Base-by-base conservation (phyloP, 2,888 invertebrate species). In the Lottia scabra region DNA sequence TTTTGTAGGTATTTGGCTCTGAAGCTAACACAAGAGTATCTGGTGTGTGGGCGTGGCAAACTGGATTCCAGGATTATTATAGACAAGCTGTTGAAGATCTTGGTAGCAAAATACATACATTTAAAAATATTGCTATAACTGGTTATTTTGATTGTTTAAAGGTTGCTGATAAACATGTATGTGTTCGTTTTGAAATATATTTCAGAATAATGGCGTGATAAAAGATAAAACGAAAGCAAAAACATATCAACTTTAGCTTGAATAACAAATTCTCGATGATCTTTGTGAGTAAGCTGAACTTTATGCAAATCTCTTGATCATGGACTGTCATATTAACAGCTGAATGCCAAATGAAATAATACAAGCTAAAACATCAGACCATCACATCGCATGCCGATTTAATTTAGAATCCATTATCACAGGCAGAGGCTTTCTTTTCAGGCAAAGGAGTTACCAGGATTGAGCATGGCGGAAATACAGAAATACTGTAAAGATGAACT, bases 1-100 rank as follows among this genome's bases (percentile, higher is more conserved):
- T 12, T 19, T 56, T 56, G 23, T n/a, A 56, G 56, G 56, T 56
- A 6, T 56, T 56, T 56, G 56, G 56, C 8, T n/a, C 56, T 56
- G 12, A n/a, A 56, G 19, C 56, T 13, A 19, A 8, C 13, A 56
- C n/a, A 56, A 56, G 56, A 12, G 56, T 56, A 19, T 56, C 23
- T 4, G 56, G 56, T 0, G 76, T 81, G 0, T 81, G 80, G 80
- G 81, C 81, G 10, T 82, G 82, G 82, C 81, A 82, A 71, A 82
- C 82, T 23, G 82, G 80, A 4, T 78, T 80, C 71, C 75, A 80
- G 45, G 80, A 78, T 65, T 81, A 80, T 69, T 79, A 79, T 5
- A 67, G 76, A 71, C 80, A 80, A 45, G 80, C 79, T 1, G 48
- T 82, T 1, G 75, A 71, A 23, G 80, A 79, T 63, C 75, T 82